Base-by-base conservation (phyloP, 2,888 invertebrate species). In the Mechanitis mazaeus region DNA sequence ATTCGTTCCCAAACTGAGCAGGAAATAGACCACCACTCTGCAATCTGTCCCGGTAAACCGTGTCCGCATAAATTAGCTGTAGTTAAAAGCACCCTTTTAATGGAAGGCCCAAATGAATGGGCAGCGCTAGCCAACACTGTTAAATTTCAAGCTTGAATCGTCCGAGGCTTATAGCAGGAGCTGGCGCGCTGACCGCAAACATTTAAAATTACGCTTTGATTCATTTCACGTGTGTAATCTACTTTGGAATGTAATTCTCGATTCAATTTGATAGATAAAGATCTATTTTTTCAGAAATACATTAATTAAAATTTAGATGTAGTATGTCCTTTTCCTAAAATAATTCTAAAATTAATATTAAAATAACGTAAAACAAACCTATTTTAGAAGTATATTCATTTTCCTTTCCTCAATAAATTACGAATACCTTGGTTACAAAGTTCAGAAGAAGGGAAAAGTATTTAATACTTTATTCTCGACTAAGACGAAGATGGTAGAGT, bases 11-110 rank as follows among this genome's bases (percentile, higher is more conserved):
- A 61, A 58, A 63, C 63, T 56, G 71, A 75, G 60, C 63, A 63
- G 56, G 65, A 76, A 76, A 75, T 79, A 77, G 80, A 80, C 78
- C 76, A 74, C 80, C 78, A 77, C 83, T 87, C 86, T 87, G 85
- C 87, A 87, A 87, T 88, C 87, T 87, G 87, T 84, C 85, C 79
- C 74, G 72, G 74, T 77, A 79, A 85, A 80, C 83, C 84, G 82
- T 84, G 84, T 79, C 80, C 83, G 87, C 85, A 87, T 87, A 87
- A 86, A 86, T 87, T 87, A 84, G 81, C 82, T 79, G 79, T 82
- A 85, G 87, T 87, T 88, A 87, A 86, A 87, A 86, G 85, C 85
- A 77, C 79, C 83, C 82, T 83, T 86, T 86, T 85, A 87, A 86
- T 87, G 84, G 84, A 76, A 79, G 80, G 79, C 72, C 79, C 76